Base-by-base conservation (phyloP, 2,113 vertebrate species). In the Miniopterus natalensis region DNA sequence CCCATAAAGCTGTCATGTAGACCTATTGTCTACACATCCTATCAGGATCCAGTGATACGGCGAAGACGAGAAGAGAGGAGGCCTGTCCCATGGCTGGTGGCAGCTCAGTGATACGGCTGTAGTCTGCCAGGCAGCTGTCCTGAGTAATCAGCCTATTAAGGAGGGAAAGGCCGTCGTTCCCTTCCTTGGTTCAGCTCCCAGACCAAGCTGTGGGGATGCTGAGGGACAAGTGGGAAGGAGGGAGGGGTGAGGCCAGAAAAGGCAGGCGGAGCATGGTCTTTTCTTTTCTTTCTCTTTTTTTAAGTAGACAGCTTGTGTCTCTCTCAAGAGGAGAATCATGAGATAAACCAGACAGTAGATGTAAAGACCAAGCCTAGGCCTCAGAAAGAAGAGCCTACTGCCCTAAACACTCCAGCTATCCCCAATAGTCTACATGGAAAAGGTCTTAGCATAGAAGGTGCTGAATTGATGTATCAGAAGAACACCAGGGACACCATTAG, bases 1-100 rank as follows among this genome's bases (percentile, higher is more conserved):
- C 36, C 91, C 47, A 59, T 57, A 84, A 88, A 93, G 79, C 47
- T 92, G 90, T 68, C 85, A 25, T 14, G 29, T 47, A 89, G 63
- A 51, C 78, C 81, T 57, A 29, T 11, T 84, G 66, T 77, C 75
- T 81, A 42, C 57, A 84, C 27, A 53, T 49, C 51, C 73, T 21
- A 47, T 55, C 15, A 84, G 77, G 66, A 90, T 31, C 25, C 71
- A 36, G 79, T 40, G 20, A 77, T 31, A 15, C 23, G 89, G 51
- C 7, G 0, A 79, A 42, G 74, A 63, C 3, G 57, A 51, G 27
- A 45, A 87, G 55, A 25, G 18, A n/a, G 47, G 63, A 40, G 8
- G 21, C 36, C 49, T 27, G 40, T n/a, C 70, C 53, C 14, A 12
- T 47, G 53, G 15, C 49, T 65, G 42, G 83, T 25, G 57, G 31